These are phyloP conservation scores for Scaeva pyrastri DNA, from an alignment of 2,888 invertebrate species.

Conservation along the genomic window DNA sequence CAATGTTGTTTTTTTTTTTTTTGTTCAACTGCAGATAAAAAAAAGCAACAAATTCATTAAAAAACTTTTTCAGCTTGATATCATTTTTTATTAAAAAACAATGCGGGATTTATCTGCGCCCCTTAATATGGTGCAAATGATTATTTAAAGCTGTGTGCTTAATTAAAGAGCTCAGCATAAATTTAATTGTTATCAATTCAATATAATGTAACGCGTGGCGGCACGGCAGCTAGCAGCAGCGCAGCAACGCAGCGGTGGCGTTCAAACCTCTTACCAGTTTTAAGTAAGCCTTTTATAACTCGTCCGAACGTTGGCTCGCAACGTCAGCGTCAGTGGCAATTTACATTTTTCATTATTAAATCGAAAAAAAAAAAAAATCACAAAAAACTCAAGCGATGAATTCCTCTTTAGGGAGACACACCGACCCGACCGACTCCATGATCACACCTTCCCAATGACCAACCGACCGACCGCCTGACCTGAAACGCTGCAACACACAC, in stretches of 20 bases:
- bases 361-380: background rate
- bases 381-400: slow-evolving; percentile 7
- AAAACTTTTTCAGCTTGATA: slow-evolving; percentile 2
- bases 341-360: slow-evolving; percentile 23
- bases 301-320: background rate
- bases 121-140: slow-evolving; percentile 17
- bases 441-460: background rate
- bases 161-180: slow-evolving; percentile 43
- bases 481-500: background rate
- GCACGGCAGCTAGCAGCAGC: too few relatives aligned
- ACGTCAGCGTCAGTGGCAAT: slow-evolving; percentile 14
- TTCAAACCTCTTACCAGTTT: slow-evolving; percentile 9
- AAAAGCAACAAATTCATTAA: background rate
- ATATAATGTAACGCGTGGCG: slow-evolving; percentile 15
- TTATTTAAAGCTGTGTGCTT: slow-evolving; percentile 32
- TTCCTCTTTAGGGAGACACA: background rate
- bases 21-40: background rate
- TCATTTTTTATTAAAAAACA: slow-evolving; percentile 24
- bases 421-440: too few relatives aligned
- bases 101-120: slow-evolving; percentile 16
- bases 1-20: background rate
- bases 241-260: too few relatives aligned
- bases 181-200: slow-evolving; percentile 61
- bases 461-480: too few relatives aligned
- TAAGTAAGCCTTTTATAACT: slow-evolving; percentile 32